Evolutionary conservation across 2,113 vertebrate genomes (phyloP), one percentile per base, ranked within the genome.

Genomic region (Columba janthina): DNA sequence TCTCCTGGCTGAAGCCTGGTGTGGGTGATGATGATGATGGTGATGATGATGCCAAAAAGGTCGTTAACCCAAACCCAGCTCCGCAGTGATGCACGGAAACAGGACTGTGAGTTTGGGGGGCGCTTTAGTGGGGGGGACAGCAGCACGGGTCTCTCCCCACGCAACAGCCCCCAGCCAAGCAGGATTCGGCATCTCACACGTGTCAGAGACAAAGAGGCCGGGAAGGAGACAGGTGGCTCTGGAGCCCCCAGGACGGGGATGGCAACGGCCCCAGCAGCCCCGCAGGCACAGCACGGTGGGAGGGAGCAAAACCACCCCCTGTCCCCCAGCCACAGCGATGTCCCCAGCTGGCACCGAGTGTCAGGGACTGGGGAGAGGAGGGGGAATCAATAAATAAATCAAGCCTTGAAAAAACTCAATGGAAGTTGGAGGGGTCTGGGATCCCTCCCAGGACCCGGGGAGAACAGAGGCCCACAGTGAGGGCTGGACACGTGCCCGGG

Each of bases 401-500:
- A 71, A 91, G 73, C 42, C 79, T 80, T 66, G 77, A 50, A 82
- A 67, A 72, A 64, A 56, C 10, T 13, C 20, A 51, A 53, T 56
- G 0, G 17, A 53, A 85, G 71, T 72, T 50, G 61, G 50, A 2
- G 11, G 88, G 86, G 81, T 58, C 72, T 40, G 85, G 95, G 89
- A 64, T 72, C 72, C 25, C 87, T 84, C 96, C 87, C 95, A 82
- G 89, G 69, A 70, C 69, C 73, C 5, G 3, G 77, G 78, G 79
- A 91, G 87, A 93, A 91, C 86, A 96, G 96, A 93, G 85, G 64
- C 88, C 72, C 88, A 87, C 84, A 92, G 94, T 61, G 36, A 76
- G 42, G 75, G 71, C 78, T 95, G 96, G 96, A 94, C 22, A 12
- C 3, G 6, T 0, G 94, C 96, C 96, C 89, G 18, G 93, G 64